Conservation (phyloP, 2,888 invertebrate genomes). For the Chrysolina americana region DNA sequence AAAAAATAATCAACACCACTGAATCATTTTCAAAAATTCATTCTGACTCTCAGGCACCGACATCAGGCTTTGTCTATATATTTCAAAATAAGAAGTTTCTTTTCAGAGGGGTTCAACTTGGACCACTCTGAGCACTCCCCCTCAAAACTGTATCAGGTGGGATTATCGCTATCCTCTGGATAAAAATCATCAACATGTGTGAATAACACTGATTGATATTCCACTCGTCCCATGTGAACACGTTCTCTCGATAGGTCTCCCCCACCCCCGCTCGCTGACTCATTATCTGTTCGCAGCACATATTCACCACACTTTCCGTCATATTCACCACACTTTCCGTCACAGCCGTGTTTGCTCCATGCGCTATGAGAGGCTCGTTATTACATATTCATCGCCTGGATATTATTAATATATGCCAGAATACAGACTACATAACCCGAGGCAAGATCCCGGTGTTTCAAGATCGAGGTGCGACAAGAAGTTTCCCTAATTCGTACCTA, state of each 20-base stretch:
- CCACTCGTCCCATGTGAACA: neutral
- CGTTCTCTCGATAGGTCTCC: neutral
- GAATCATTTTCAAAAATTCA: no score
- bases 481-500: conserved; percentile 11
- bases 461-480: conserved; percentile 31
- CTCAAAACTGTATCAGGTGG: no score
- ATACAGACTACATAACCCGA: conserved; percentile 31
- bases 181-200: neutral
- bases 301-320: conserved; percentile 4
- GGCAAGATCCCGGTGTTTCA: conserved; percentile 7
- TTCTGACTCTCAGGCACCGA: no score
- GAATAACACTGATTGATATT: conserved; percentile 6
- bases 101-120: no score
- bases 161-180: neutral
- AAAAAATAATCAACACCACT: no score
- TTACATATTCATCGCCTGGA: conserved; percentile 38
- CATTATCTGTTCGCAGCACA: neutral
- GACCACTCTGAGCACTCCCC: no score
- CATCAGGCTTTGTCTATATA: no score
- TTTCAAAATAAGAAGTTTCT: no score
- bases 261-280: neutral
- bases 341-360: conserved; percentile 29
- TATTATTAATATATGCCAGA: conserved; percentile 37
- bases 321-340: conserved; percentile 14
- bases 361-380: conserved; percentile 30